These are phyloP conservation scores for Microtus pennsylvanicus DNA, from an alignment of 2,113 vertebrate genomes.

Conservation along the genomic window DNA sequence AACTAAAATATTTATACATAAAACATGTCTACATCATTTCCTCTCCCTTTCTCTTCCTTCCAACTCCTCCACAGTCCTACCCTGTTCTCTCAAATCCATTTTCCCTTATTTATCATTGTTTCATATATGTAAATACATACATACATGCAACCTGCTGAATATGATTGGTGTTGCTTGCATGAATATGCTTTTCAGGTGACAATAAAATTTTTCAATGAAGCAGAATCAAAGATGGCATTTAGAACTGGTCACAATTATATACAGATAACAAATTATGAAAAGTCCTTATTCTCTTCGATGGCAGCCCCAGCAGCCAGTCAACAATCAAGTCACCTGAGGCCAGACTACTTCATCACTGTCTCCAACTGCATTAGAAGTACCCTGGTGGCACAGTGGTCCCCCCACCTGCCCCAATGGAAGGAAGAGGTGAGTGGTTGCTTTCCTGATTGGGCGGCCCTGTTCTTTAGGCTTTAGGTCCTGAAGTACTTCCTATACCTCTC, in stretches of 20 bases:
- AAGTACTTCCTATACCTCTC: too few species aligned
- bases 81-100: neutral
- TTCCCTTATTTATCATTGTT: neutral
- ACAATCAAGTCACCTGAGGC: too few species aligned
- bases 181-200: neutral
- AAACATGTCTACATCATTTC: neutral
- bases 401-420: too few species aligned
- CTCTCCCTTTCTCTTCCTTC: neutral
- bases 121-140: neutral
- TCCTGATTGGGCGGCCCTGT: too few species aligned
- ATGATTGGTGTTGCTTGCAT: neutral
- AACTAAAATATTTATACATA: neutral
- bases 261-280: neutral
- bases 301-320: too few species aligned
- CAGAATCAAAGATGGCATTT: neutral
- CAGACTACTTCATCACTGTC: too few species aligned
- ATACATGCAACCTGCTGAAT: neutral
- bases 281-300: slow-evolving; percentile 31
- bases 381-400: too few species aligned
- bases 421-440: too few species aligned
- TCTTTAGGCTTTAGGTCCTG: too few species aligned
- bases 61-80: neutral
- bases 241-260: neutral
- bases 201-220: neutral
- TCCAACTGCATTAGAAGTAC: too few species aligned